These are phyloP conservation scores for Catostomus latipinnis DNA, from an alignment of 2,797 vertebrate genomes.

Conservation along the genomic window DNA sequence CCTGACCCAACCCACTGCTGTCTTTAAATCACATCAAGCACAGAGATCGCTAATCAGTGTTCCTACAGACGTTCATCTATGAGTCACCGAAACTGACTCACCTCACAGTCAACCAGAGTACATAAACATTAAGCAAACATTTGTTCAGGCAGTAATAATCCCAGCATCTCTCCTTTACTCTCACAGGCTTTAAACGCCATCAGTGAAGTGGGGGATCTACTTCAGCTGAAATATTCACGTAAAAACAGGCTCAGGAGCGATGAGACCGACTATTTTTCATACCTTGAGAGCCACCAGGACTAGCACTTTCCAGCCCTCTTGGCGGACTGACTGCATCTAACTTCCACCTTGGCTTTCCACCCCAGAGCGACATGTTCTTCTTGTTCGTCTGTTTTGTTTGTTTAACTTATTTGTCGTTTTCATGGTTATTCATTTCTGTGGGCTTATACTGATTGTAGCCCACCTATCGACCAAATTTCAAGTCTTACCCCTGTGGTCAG, in stretches of 20 bases:
- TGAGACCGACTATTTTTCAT: constrained; percentile 68
- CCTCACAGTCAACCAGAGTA: constrained; percentile 21
- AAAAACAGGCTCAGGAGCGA: constrained; percentile 74
- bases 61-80: constrained; percentile 6
- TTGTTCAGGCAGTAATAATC: background rate
- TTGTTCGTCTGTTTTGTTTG: constrained; percentile 46
- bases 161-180: background rate
- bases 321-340: constrained; percentile 68
- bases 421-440: constrained; percentile 1
- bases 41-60: background rate
- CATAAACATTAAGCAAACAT: constrained; percentile 7
- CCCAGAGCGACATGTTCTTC: background rate
- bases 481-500: constrained; percentile 4
- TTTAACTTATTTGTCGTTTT: constrained; percentile 33
- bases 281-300: constrained; percentile 74
- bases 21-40: background rate
- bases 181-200: constrained; percentile 88
- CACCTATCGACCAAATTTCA: constrained; percentile 28
- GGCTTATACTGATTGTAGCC: background rate
- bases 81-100: constrained; percentile 24
- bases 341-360: constrained; percentile 23
- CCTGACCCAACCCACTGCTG: background rate
- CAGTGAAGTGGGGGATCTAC: constrained; percentile 90
- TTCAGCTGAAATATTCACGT: constrained; percentile 94
- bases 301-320: constrained; percentile 54